Percentiles rank a stretch among this genome's conserved stretches.
Evolutionary conservation across 2,797 vertebrate genomes (phyloP).

Genomic region (Sternarchorhynchus goeldii): DNA sequence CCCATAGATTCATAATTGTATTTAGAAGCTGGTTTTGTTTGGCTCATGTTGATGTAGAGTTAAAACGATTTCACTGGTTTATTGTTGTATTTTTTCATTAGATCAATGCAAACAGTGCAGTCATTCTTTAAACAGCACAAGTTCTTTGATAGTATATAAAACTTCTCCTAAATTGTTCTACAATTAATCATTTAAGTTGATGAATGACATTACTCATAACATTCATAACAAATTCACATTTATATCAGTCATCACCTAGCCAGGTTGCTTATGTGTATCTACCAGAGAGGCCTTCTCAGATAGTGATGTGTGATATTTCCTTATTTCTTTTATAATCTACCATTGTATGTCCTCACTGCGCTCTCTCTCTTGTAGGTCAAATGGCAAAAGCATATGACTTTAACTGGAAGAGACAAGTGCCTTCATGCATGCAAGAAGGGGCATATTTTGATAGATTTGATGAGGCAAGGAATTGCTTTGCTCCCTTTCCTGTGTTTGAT

Average conservation of each 20-base stretch:
- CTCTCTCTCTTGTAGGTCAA: constrained; percentile 16
- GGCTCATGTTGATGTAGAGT: background rate
- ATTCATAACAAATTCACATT: too few relatives aligned
- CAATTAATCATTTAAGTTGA: too few relatives aligned
- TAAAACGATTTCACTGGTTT: background rate
- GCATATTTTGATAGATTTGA: constrained; percentile 94
- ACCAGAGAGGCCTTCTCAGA: background rate
- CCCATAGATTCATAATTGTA: background rate
- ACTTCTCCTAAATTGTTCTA: too few relatives aligned
- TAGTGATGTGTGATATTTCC: background rate
- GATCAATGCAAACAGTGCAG: too few relatives aligned
- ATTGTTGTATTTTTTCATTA: background rate
- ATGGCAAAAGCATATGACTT: constrained; percentile 99
- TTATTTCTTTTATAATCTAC: background rate
- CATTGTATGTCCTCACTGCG: background rate
- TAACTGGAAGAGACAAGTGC: constrained; percentile 95
- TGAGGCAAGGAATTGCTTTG: constrained; percentile 83
- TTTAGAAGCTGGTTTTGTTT: background rate
- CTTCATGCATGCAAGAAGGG: constrained; percentile 93
- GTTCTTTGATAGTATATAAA: too few relatives aligned
- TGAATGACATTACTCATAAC: too few relatives aligned
- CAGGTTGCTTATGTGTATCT: background rate
- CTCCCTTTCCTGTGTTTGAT: constrained; percentile 18
- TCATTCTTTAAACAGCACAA: too few relatives aligned
- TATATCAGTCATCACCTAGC: background rate